A percentile compares a stretch with the other conserved stretches of the same genome.
Conservation (phyloP, 2,888 invertebrate genomes). For the Nomada ferruginata region DNA sequence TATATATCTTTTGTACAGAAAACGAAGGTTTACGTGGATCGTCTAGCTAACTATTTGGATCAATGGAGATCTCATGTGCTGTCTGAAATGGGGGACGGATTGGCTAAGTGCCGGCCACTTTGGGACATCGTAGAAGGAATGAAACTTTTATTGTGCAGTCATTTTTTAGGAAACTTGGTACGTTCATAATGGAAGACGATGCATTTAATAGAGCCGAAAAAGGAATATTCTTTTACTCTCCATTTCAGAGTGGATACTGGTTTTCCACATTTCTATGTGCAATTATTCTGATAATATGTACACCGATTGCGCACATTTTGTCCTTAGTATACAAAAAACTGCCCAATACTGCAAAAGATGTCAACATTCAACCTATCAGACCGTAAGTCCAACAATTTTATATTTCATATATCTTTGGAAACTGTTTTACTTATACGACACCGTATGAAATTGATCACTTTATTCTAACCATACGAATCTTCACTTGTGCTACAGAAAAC, state of each 20-base stretch:
- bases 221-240: neutral
- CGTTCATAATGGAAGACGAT: constrained; percentile 60
- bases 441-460: no score
- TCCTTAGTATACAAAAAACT: constrained; percentile 84
- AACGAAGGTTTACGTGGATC: constrained; percentile 86
- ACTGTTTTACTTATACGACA: neutral
- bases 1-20: constrained; percentile 82
- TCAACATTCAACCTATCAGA: constrained; percentile 72
- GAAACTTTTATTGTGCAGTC: constrained; percentile 87
- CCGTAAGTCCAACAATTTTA: constrained; percentile 71
- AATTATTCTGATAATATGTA: constrained; percentile 86
- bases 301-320: constrained; percentile 87
- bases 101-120: constrained; percentile 90
- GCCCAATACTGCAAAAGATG: constrained; percentile 63
- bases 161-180: constrained; percentile 89
- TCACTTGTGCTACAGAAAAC: no score
- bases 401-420: constrained; percentile 9
- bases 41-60: constrained; percentile 88
- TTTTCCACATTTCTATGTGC: constrained; percentile 87
- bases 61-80: constrained; percentile 89
- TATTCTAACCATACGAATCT: no score
- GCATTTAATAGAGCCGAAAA: no score
- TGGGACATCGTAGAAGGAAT: constrained; percentile 89
- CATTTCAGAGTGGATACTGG: constrained; percentile 89
- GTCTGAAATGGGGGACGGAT: constrained; percentile 87